A percentile compares a stretch with the other conserved stretches of the same genome.
Evolutionary conservation across 2,888 invertebrate genomes (phyloP).

Genomic region (Suillia variegata): DNA sequence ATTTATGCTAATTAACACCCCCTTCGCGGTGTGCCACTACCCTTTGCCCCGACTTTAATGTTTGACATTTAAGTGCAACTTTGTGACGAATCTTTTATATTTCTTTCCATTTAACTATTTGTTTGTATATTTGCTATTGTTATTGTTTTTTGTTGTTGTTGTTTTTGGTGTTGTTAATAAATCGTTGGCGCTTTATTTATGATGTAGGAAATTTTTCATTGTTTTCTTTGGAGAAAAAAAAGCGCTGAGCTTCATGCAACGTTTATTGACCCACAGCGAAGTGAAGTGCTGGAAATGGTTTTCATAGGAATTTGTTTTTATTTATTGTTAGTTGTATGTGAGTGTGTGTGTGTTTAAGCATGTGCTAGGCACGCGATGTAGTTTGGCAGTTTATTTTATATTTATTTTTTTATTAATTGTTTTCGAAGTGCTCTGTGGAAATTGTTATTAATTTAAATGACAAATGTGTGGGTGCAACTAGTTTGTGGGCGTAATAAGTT

Average conservation of each 20-base stretch:
- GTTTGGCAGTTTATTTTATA: not conserved
- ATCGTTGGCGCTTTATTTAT: conserved; percentile 1
- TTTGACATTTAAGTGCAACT: conserved; percentile 1
- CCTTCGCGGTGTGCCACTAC: no score
- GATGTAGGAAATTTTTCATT: not conserved
- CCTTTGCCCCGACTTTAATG: no score
- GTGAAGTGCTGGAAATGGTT: no score
- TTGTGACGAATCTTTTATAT: no score
- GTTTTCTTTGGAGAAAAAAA: not conserved
- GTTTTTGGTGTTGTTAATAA: not conserved
- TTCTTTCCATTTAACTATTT: not conserved
- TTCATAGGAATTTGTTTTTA: not conserved
- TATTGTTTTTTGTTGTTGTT: conserved; percentile 12
- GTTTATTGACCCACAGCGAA: conserved; percentile 43
- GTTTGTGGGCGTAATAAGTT: no score
- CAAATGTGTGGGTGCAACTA: no score
- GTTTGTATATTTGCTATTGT: conserved; percentile 7
- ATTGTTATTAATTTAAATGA: no score
- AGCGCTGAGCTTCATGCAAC: conserved; percentile 24
- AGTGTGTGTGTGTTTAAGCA: conserved; percentile 18
- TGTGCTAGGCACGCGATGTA: conserved; percentile 39
- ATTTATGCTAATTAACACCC: not conserved
- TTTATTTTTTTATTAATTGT: conserved; percentile 10
- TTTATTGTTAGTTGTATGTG: conserved; percentile 20
- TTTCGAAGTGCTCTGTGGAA: conserved; percentile 11